Base-by-base conservation (phyloP, 1,140 invertebrate genomes). In the Sesamia nonagrioides region DNA sequence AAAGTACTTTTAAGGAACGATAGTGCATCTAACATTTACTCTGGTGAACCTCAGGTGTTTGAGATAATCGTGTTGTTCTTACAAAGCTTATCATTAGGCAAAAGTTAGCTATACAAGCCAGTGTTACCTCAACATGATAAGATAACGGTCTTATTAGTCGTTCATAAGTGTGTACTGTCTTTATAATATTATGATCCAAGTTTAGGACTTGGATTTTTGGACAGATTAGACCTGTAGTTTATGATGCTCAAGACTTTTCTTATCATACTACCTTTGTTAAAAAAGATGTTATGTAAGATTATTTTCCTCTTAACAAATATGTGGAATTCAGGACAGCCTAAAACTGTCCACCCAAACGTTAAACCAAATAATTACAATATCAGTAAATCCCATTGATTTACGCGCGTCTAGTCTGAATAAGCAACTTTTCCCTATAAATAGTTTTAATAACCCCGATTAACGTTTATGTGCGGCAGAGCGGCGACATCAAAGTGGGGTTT, bases 401-500 rank as follows among this genome's bases (percentile, higher is more conserved):
- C 54, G 54, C 35, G n/a, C 50, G 27, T 56, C 27, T 75, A 63
- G 58, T n/a, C 54, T 63, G 58, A 63, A 75, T 45, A 73, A 75
- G 61, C 48, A 68, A 40, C 60, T 56, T 77, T 68, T 77, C 37
- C 73, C 73, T 75, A 75, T 75, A 75, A 75, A 75, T 77, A 66
- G 66, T 75, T 82, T 75, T 80, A 82, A 84, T 81, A 87, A 84
- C 75, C 58, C 75, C 78, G 78, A 80, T 73, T 68, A 75, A 75
- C 56, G 73, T 48, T 27, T 75, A 75, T 15, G 74, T 48, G 72
- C 21, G 45, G 61, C 76, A 79, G 45, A 33, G 83, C 88, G 90
- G 92, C 83, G 82, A 63, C 84, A 80, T 89, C 86, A 91, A 91
- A 91, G 86, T 40, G 54, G 40, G 45, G 54, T 75, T 76, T 93